Evolutionary conservation across 1,140 invertebrate species (phyloP).

Genomic region (Chymomyza costata): DNA sequence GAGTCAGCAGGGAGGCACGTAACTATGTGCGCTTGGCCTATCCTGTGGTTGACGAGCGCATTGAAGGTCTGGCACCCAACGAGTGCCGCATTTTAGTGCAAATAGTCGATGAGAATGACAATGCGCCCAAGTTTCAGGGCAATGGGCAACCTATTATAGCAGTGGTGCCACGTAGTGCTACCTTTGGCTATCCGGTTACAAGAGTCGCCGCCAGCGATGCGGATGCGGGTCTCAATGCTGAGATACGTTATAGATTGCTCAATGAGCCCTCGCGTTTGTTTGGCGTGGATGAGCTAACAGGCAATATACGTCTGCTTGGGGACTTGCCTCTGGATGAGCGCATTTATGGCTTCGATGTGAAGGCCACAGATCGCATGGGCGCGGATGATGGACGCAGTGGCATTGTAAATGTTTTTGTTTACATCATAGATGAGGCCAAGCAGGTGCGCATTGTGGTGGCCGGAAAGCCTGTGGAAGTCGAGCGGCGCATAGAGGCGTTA

Average conservation of each 20-base stretch:
- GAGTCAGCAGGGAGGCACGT: constrained; percentile 65
- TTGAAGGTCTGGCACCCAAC: constrained; percentile 79
- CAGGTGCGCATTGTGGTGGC: constrained; percentile 87
- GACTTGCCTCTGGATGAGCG: constrained; percentile 80
- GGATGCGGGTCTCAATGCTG: constrained; percentile 85
- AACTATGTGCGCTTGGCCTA: constrained; percentile 84
- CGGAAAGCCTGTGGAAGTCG: constrained; percentile 84
- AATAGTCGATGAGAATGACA: constrained; percentile 89
- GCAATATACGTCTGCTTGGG: constrained; percentile 82
- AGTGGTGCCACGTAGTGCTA: constrained; percentile 85
- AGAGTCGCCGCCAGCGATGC: constrained; percentile 84
- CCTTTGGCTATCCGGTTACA: constrained; percentile 87
- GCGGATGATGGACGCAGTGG: constrained; percentile 86
- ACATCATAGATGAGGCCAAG: constrained; percentile 87
- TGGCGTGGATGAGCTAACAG: constrained; percentile 84
- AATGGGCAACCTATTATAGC: constrained; percentile 85
- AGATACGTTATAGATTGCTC: constrained; percentile 87
- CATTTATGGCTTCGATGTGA: constrained; percentile 91
- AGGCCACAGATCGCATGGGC: constrained; percentile 86
- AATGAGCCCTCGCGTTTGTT: constrained; percentile 83
- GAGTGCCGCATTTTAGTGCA: constrained; percentile 80
- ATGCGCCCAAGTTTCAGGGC: constrained; percentile 83
- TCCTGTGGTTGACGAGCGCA: constrained; percentile 81
- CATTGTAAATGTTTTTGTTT: constrained; percentile 89
- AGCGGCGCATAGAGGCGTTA: constrained; percentile 82